A percentile compares a stretch with the other conserved stretches of the same genome.
phyloP scores from a whole-genome alignment of 1,140 invertebrate genomes.

The Cherax destructor region DNA sequence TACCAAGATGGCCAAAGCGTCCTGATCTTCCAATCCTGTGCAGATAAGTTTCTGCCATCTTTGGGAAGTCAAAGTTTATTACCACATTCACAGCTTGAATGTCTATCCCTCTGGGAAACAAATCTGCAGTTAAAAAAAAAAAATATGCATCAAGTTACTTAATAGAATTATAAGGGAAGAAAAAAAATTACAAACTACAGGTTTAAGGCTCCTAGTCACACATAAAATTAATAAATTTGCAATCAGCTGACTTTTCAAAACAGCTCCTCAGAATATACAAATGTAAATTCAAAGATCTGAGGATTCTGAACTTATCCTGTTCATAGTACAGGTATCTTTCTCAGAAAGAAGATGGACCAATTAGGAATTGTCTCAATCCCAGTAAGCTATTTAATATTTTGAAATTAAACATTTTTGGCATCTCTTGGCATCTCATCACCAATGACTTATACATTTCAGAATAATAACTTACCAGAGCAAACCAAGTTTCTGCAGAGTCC shows the following conservation, averaged over 20 bases:
- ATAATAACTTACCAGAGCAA: constrained; percentile 80
- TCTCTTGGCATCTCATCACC: no score
- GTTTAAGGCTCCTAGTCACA: not conserved
- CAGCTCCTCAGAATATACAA: no score
- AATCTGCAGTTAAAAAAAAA: constrained; percentile 82
- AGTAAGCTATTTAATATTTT: no score
- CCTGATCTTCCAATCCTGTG: constrained; percentile 99
- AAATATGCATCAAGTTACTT: not conserved
- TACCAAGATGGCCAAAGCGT: constrained; percentile 98
- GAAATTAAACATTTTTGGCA: not conserved
- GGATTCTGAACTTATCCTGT: no score
- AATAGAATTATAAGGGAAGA: not conserved
- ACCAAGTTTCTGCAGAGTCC: constrained; percentile 98
- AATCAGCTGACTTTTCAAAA: not conserved
- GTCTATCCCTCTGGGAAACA: constrained; percentile 99
- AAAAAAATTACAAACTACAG: not conserved
- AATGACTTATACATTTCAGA: no score
- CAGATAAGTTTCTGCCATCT: constrained; percentile 99
- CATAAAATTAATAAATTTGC: not conserved
- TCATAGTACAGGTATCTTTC: no score
- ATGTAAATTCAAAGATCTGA: no score
- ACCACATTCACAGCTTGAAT: constrained; percentile 99
- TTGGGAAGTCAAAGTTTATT: constrained; percentile 99
- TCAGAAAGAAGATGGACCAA: no score
- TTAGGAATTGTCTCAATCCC: no score